Conservation (phyloP, 1,140 invertebrate species). For the Meteorus sp. region DNA sequence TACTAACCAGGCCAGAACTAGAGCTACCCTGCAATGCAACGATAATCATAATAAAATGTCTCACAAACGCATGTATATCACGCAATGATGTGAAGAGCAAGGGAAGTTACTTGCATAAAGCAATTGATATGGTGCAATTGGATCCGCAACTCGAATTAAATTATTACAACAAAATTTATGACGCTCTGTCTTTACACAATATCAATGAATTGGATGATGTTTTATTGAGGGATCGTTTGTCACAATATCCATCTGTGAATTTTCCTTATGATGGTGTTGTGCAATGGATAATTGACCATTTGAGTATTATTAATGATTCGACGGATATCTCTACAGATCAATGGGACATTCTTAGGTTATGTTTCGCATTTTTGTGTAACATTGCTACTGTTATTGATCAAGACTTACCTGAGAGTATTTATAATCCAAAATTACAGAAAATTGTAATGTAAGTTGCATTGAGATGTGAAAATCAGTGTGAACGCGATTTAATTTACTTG, state of each 20-base stretch:
- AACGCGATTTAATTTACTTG: not conserved
- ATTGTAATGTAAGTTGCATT: constrained; percentile 38
- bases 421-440: constrained; percentile 32
- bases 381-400: constrained; percentile 36
- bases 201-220: constrained; percentile 7
- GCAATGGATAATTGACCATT: constrained; percentile 35
- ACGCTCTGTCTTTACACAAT: not conserved
- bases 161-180: too few species aligned
- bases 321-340: constrained; percentile 28
- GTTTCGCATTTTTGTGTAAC: constrained; percentile 47
- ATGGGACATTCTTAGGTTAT: constrained; percentile 38
- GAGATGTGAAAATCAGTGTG: not conserved
- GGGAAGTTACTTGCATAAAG: too few species aligned
- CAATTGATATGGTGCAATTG: too few species aligned
- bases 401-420: constrained; percentile 26
- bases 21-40: constrained; percentile 31
- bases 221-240: constrained; percentile 2
- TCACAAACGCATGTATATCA: constrained; percentile 42
- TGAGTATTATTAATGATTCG: not conserved
- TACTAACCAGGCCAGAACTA: constrained; percentile 27
- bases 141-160: too few species aligned
- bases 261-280: constrained; percentile 45
- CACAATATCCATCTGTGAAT: constrained; percentile 28
- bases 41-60: constrained; percentile 43
- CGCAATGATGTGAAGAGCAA: too few species aligned